Evolutionary conservation across 2,113 vertebrate species (phyloP), one percentile per base, ranked within the genome.

Genomic region (Salvelinus namaycush): DNA sequence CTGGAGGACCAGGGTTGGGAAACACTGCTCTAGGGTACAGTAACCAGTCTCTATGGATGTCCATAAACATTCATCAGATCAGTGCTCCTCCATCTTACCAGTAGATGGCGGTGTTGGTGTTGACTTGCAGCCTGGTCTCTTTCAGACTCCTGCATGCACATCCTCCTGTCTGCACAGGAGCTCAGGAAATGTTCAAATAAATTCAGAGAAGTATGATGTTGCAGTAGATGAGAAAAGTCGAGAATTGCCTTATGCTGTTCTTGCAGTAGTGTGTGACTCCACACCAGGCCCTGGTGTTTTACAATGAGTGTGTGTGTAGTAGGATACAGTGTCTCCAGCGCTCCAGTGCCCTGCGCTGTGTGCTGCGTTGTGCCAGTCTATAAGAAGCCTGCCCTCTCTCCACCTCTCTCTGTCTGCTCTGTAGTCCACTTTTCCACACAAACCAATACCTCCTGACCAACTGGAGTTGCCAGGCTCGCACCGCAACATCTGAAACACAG

Each of bases 251-350:
- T 11, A 9, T 11, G 39, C 39, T 44, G 39, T 44, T 44, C 39
- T 44, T 44, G 39, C 2, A 11, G 39, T 44, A 44, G 39, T 44
- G 39, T 44, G 39, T 44, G 39, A 44, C 39, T 44, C 39, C 39
- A 44, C 39, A 44, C 9, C 9, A 44, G 39, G 39, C 39, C 9
- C 39, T 44, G 9, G 39, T 26, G 64, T 29, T 66, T 14, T 27
- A 24, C 12, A 14, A 26, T n/a, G 22, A 66, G 18, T 62, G 59
- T 59, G 24, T 51, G 44, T 16, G 44, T 65, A 22, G 69, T 39
- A 92, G 94, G 97, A 99, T 99, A 44, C 39, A 96, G 48, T 86
- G 84, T 82, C 78, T 96, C 97, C 96, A 97, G 76, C 0, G 88
- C 1, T 57, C 64, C 64, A 97, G 91, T 8, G 51, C 87, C 81